Base-by-base conservation (phyloP, 2,888 invertebrate genomes). In the Tortrix viridana region DNA sequence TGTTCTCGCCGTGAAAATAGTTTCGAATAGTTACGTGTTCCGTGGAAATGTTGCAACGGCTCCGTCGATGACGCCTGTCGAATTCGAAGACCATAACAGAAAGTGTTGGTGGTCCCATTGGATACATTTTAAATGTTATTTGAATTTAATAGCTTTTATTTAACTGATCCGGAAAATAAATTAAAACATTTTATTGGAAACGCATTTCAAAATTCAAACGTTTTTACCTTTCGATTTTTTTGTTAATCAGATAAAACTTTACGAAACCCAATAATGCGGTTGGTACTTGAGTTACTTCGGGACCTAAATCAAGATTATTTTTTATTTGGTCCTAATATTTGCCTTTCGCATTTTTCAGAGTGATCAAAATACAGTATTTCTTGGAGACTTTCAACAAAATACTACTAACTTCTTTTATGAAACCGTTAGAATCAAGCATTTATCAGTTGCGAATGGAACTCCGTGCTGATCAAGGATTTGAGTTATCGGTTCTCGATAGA, bases 1-100 rank as follows among this genome's bases (percentile, higher is more conserved):
- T 81, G 81, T 82, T 81, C 77, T 76, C 74, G 77, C 72, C 70
- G 67, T 70, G 74, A 75, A 77, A 77, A 75, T 74, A 71, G 69
- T 73, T 74, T 69, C 49, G 65, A 72, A 69, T 71, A 66, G 71
- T 68, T 71, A 67, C 70, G 68, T 71, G 67, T 69, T 71, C 69
- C 68, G 58, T 67, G 63, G 66, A 60, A 66, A 63, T 63, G 56
- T 58, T 58, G 63, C 57, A 58, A 63, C 19, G 41, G 46, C 50
- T 20, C 18, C 18, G 37, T 43, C 22, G 38, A 58, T 63, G 58
- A 63, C 53, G 53, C 63, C 58, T 58, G 47, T 63, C 63, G 53
- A 58, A 63, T 63, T 32, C 46, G 47, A 32, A 49, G 61, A 61
- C 52, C 57, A 47, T 52, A 47, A 41, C 47, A 46, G 22, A 53